Base-by-base conservation (phyloP, 1,140 invertebrate species). In the Pachypeltis micranthus region DNA sequence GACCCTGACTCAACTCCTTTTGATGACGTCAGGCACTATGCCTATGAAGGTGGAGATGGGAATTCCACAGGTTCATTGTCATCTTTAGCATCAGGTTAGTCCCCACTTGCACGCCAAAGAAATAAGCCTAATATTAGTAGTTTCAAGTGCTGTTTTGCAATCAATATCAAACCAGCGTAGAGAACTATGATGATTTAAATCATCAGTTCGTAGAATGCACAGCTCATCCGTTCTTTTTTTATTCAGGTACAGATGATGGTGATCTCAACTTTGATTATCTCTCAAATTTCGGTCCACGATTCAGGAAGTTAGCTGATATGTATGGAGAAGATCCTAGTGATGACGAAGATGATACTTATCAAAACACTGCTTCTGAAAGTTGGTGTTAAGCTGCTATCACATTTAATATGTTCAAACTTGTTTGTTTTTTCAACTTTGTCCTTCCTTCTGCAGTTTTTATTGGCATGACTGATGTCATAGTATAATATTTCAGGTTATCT, bases 251-350 rank as follows among this genome's bases (percentile, higher is more conserved):
- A 60, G 93, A 96, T 72, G 92, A 94, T 70, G 90, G 90, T 58
- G 93, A 95, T 77, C 83, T 96, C 67, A 94, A 98, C 72, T 98
- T 96, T 77, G 93, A 97, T 75, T 96, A 96, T 77, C 78, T 98
- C 67, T 94, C 93, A 27, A 91, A 91, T 71, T 98, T 96, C 77
- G 95, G 95, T 29, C 94, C 94, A 31, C 81, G 93, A 62, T 98
- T 98, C 81, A 85, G 92, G 67, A 96, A 96, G 72, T 78, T 98
- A 60, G 94, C 95, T 7, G 91, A 97, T 71, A 96, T 98, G 92
- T 98, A 98, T 74, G 92, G 91, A 16, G 89, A 92, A 70, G 87
- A 90, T 66, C 87, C 90, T 16, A 88, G 86, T 69, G 90, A 93
- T 69, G 86, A 88, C 61, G 83, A 85, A 51, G 82, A 82, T 64